Evolutionary conservation across 2,113 vertebrate species (phyloP).

Genomic region (Empidonax alnorum): DNA sequence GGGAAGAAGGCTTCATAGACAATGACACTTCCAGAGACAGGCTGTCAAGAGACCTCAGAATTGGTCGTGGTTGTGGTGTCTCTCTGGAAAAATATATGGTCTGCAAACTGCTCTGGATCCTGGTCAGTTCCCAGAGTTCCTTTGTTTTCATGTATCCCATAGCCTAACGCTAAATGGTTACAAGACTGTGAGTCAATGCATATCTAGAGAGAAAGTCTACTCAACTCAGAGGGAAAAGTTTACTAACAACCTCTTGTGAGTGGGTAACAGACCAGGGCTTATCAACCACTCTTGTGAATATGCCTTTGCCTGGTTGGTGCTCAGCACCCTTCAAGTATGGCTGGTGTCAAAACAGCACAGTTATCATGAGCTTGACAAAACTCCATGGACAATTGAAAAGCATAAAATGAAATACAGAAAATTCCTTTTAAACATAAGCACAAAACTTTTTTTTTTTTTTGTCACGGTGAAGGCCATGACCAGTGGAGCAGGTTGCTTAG

Average conservation of each 20-base stretch:
- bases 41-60: background rate
- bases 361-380: background rate
- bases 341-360: background rate
- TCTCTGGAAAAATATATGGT: background rate
- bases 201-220: background rate
- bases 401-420: background rate
- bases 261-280: background rate
- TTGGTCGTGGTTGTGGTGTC: background rate
- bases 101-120: background rate
- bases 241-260: background rate
- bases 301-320: background rate
- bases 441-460: background rate
- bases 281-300: background rate
- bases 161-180: background rate
- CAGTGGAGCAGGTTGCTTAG: background rate
- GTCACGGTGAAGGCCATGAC: background rate
- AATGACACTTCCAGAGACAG: background rate
- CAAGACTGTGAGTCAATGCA: background rate
- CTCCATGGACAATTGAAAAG: background rate
- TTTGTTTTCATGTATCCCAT: background rate
- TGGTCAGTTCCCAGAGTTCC: accelerated
- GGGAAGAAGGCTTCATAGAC: background rate
- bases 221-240: background rate
- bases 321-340: background rate
- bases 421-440: background rate